phyloP scores from a whole-genome alignment of 2,888 invertebrate species.

The Megaustenia siamemsis region DNA sequence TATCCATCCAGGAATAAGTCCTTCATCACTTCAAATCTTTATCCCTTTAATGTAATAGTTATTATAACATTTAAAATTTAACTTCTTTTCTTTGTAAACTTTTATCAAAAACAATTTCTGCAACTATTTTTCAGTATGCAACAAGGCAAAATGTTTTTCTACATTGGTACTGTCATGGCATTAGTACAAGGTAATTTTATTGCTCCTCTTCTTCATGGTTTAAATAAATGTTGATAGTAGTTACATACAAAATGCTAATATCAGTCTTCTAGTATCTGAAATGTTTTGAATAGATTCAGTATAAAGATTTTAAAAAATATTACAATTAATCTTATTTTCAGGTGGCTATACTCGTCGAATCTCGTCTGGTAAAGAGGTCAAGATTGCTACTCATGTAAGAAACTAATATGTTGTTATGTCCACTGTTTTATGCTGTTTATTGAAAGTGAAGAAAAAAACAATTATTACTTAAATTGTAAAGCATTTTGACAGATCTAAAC shows the following conservation, averaged over 20 bases:
- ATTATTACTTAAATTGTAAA: too few relatives aligned
- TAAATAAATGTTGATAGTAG: not conserved
- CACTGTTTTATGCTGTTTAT: not conserved
- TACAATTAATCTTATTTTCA: conserved; percentile 57
- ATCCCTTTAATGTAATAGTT: too few relatives aligned
- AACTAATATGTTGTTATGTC: not conserved
- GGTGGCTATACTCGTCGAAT: conserved; percentile 92
- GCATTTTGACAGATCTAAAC: too few relatives aligned
- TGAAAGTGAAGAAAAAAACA: too few relatives aligned
- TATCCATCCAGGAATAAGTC: too few relatives aligned
- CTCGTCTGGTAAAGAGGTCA: conserved; percentile 86
- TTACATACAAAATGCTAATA: not conserved
- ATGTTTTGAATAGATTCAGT: too few relatives aligned
- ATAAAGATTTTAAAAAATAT: too few relatives aligned
- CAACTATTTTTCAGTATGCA: conserved; percentile 87
- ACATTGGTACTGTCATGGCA: conserved; percentile 95
- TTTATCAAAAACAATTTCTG: conserved; percentile 1
- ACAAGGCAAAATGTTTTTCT: conserved; percentile 98
- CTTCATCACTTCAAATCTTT: too few relatives aligned
- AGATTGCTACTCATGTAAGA: conserved; percentile 84
- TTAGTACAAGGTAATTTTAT: conserved; percentile 83
- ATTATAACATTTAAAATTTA: too few relatives aligned
- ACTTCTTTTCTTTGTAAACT: not conserved
- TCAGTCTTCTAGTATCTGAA: not conserved
- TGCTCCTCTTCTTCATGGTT: not conserved